Evolutionary conservation across 2,888 invertebrate species (phyloP).

Genomic region (Drosophila kanekoi): DNA sequence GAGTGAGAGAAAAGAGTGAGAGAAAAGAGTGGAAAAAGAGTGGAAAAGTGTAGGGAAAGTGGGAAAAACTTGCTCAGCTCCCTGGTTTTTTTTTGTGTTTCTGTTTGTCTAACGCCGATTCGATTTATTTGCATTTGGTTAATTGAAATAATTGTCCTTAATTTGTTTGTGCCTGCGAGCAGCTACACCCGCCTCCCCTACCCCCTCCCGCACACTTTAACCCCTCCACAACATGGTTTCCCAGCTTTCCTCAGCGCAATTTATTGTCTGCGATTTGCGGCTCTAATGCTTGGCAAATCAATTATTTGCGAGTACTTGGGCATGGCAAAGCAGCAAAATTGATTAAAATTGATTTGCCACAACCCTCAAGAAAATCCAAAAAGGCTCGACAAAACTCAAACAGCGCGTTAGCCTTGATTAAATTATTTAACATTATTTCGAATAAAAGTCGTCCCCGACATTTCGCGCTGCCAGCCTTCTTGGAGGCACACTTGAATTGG

Average conservation of each 20-base stretch:
- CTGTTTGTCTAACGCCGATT: slow-evolving; percentile 73
- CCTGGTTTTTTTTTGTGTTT: slow-evolving; percentile 54
- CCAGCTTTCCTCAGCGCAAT: slow-evolving; percentile 50
- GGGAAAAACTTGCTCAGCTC: slow-evolving; percentile 36
- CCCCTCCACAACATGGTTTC: background rate
- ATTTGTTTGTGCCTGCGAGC: slow-evolving; percentile 78
- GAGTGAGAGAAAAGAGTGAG: slow-evolving; percentile 2
- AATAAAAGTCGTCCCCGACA: slow-evolving; percentile 18
- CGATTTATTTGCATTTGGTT: slow-evolving; percentile 80
- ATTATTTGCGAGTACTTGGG: slow-evolving; percentile 71
- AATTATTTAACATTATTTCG: slow-evolving; percentile 37
- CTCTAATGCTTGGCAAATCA: slow-evolving; percentile 75
- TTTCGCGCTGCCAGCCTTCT: slow-evolving; percentile 9
- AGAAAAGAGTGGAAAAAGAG: background rate
- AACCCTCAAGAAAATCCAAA: slow-evolving; percentile 18
- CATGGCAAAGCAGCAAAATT: slow-evolving; percentile 61
- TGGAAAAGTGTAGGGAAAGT: slow-evolving; percentile 1
- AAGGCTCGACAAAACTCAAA: slow-evolving; percentile 47
- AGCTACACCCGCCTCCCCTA: slow-evolving; percentile 8
- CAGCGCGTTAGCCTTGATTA: slow-evolving; percentile 40
- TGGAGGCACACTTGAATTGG: too few species aligned
- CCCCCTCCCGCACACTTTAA: background rate
- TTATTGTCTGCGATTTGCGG: slow-evolving; percentile 78
- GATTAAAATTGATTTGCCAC: slow-evolving; percentile 73
- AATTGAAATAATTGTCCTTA: slow-evolving; percentile 81